Evolutionary conservation across 2,797 vertebrate genomes (phyloP), one percentile per base, ranked within the genome.

Genomic region (Sebastes itinus): DNA sequence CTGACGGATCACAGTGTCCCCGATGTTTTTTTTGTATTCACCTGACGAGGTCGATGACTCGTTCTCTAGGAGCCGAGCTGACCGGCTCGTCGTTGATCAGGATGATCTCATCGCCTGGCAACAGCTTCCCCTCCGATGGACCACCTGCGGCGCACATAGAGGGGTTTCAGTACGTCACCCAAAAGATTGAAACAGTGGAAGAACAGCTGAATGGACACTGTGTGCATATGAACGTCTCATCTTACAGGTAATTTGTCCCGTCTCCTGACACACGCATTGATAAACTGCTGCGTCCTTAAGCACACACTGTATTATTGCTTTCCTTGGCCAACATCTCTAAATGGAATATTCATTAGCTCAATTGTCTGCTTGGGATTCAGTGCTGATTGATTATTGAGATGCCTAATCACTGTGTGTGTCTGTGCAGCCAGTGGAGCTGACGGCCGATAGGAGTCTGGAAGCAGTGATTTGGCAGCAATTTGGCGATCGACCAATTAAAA

Each of bases 21-120:
- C 20, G 0, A 2, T 1, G 7, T 10, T 4, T 20, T 13, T 16
- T 38, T 22, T 54, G 72, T 9, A 3, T 55, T 72, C 95, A 99
- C 98, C 98, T 98, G 95, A 99, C 98, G 79, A 99, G 97, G 95
- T 99, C 97, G 69, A 99, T 99, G 95, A 99, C 98, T 92, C 97
- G 95, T 84, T 99, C 98, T 89, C 98, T 96, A 9, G 97, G 97
- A 87, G 98, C 98, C 20, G 96, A 96, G 77, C 97, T 96, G 93
- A 99, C 98, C 2, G 97, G 95, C 83, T 99, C 97, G 63, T 98
- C 97, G 69, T 99, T 98, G 92, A 99, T 99, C 97, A 97, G 97
- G 92, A 99, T 96, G 94, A 99, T 99, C 92, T 99, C 97, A 90
- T 99, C 98, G 79, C 98, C 97, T 0, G 98, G 97, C 90, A 99